phyloP scores from a whole-genome alignment of 2,888 invertebrate genomes.

The Neocrepidodera transversa region DNA sequence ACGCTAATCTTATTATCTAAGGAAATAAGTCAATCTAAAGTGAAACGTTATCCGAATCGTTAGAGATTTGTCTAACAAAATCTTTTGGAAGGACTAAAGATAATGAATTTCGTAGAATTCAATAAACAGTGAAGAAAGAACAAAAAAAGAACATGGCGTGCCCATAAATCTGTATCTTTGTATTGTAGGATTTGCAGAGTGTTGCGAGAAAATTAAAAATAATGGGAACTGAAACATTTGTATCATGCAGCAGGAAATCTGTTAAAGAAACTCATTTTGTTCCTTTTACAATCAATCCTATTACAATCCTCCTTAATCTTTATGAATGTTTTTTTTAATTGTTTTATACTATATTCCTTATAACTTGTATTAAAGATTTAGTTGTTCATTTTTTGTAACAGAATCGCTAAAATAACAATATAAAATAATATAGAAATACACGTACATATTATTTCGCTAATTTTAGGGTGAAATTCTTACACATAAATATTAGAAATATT shows the following conservation, averaged over 20 bases:
- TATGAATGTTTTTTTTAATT: too few relatives aligned
- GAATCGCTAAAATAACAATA: too few relatives aligned
- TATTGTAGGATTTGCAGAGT: slow-evolving; percentile 23
- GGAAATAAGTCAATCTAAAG: too few relatives aligned
- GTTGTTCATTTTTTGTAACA: too few relatives aligned
- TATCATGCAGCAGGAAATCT: not conserved
- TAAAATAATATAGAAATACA: too few relatives aligned
- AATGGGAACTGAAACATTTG: slow-evolving; percentile 38
- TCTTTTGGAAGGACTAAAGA: not conserved
- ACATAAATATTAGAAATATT: too few relatives aligned
- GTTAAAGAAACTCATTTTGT: not conserved
- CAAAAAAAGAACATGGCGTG: slow-evolving; percentile 38
- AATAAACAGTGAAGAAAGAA: slow-evolving; percentile 4
- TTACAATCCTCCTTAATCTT: not conserved
- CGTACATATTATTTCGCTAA: too few relatives aligned
- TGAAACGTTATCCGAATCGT: not conserved
- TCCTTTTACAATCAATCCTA: not conserved
- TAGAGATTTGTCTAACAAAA: not conserved
- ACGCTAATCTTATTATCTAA: too few relatives aligned
- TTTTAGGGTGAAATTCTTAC: too few relatives aligned
- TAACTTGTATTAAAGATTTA: too few relatives aligned
- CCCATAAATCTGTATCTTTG: slow-evolving; percentile 39
- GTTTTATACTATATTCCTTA: too few relatives aligned
- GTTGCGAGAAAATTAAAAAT: slow-evolving; percentile 38
- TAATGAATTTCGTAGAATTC: slow-evolving; percentile 10